phyloP scores from a whole-genome alignment of 2,113 vertebrate genomes.

The Eubucco bourcierii region DNA sequence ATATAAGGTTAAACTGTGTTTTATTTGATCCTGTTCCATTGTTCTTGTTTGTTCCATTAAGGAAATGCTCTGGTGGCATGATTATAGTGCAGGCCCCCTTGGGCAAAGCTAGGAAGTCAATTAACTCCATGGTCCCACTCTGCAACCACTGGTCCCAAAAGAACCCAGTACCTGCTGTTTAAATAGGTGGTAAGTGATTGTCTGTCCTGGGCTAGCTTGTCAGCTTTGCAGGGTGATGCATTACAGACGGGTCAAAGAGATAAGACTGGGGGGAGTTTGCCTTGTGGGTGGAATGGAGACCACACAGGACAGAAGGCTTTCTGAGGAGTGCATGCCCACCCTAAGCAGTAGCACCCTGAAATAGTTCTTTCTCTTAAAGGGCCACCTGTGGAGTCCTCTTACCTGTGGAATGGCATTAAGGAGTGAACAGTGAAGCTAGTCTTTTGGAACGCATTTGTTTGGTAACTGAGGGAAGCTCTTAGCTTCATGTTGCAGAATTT shows the following conservation, averaged over 20 bases:
- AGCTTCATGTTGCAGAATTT: not conserved
- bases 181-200: not conserved
- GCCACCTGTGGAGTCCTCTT: not conserved
- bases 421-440: not conserved
- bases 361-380: not conserved
- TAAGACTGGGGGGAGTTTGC: not conserved
- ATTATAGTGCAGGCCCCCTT: not conserved
- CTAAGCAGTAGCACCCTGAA: not conserved
- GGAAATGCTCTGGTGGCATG: not conserved
- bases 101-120: not conserved
- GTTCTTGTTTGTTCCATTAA: not conserved
- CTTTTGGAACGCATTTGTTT: not conserved
- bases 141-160: not conserved
- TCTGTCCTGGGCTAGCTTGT: not conserved
- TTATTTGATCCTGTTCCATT: not conserved
- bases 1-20: not conserved
- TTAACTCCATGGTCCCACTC: not conserved
- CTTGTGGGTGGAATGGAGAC: not conserved
- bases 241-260: not conserved
- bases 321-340: not conserved
- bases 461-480: not conserved
- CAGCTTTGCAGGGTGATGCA: not conserved
- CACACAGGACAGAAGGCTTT: not conserved
- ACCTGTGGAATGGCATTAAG: not conserved
- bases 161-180: not conserved